phyloP scores from a whole-genome alignment of 2,888 invertebrate genomes.

The Sminthurides aquaticus region DNA sequence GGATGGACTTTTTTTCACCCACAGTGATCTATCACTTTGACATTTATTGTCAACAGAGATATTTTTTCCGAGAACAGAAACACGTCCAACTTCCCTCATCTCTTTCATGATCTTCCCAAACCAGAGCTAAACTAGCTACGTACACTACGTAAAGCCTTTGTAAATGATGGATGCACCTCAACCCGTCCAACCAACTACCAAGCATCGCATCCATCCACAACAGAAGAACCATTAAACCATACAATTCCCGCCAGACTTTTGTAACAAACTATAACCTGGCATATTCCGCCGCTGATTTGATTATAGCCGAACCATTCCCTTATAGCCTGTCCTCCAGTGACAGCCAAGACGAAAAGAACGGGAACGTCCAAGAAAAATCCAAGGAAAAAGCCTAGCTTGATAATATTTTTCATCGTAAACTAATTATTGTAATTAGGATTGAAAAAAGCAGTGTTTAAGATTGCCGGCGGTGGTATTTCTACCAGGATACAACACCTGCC shows the following conservation, averaged over 20 bases:
- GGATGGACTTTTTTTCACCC: slow-evolving; percentile 12
- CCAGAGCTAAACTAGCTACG: no score
- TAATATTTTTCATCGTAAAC: slow-evolving; percentile 26
- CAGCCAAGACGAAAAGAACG: no score
- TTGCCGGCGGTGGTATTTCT: slow-evolving; percentile 12
- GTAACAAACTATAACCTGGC: no score
- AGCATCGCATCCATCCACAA: no score
- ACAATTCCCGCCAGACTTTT: no score
- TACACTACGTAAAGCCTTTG: background rate
- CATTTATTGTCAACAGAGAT: slow-evolving; percentile 40
- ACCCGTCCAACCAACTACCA: no score
- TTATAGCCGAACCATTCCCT: no score
- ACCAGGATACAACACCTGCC: no score
- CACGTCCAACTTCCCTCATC: slow-evolving; percentile 21
- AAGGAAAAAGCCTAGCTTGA: slow-evolving; percentile 15
- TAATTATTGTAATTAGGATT: slow-evolving; percentile 37
- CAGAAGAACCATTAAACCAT: no score
- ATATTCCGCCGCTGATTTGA: no score
- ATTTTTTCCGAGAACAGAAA: slow-evolving; percentile 23
- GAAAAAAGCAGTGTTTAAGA: slow-evolving; percentile 26
- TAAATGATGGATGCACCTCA: background rate
- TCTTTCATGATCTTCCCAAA: background rate
- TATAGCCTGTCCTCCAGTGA: no score
- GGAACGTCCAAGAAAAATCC: no score
- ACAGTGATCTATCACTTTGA: slow-evolving; percentile 38